Base-by-base conservation (phyloP, 2,888 invertebrate genomes). In the Drepana falcataria region DNA sequence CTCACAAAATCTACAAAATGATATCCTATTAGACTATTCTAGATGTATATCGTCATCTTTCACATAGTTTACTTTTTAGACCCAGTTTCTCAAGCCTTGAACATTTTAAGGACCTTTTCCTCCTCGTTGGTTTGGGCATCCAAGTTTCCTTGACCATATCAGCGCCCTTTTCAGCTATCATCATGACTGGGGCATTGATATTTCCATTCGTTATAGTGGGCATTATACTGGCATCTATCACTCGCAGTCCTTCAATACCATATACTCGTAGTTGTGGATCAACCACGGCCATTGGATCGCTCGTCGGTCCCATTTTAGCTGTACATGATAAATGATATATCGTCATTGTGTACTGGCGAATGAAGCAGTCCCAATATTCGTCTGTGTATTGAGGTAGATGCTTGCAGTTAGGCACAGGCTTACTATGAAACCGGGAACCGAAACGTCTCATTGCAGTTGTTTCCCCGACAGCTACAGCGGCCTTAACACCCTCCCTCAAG, bases 141-240 rank as follows among this genome's bases (percentile, higher is more conserved):
- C 96, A 96, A 44, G 93, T 88, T 52, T 93, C 92, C 75, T 96
- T 96, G 44, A 97, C 93, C 84, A 97, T 78, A 80, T 97, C 96
- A 1, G 97, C 93, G 0, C 95, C 96, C 73, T 96, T 97, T 75
- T 97, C 97, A 0, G 92, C 97, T 35, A 97, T 95, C 97, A 97
- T 97, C 40, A 96, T 95, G 0, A 94, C 94, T 0, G 97, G 96
- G 0, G 97, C 97, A 70, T 97, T 96, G 34, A 96, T 96, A 71
- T 97, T 97, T 0, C 97, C 97, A 74, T 95, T 96, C 0, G 96
- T 95, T 47, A 97, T 95, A 1, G 94, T 92, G 0, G 97, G 97
- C 96, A 97, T 97, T 60, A 97, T 95, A 60, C 96, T 96, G 0
- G 96, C 96, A 71, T 97, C 97, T 57, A 97, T 95, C 0, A 97